Evolutionary conservation across 2,797 vertebrate genomes (phyloP), one percentile per base, ranked within the genome.

Genomic region (Tamandua tetradactyla): DNA sequence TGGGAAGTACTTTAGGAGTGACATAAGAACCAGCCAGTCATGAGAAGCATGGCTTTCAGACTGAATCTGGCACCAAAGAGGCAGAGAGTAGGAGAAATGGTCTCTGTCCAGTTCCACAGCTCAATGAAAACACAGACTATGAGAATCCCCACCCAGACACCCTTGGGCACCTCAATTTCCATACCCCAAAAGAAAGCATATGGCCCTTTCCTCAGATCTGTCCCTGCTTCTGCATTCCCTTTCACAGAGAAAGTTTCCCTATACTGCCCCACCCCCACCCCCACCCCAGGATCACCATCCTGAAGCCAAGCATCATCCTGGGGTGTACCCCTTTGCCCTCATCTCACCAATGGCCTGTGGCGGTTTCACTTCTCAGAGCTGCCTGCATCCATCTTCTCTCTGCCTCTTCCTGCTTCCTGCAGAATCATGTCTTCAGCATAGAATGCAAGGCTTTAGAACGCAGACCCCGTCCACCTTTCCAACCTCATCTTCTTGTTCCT

Each of bases 231-330:
- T n/a, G n/a, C n/a, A n/a, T n/a, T n/a, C n/a, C n/a, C n/a, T n/a
- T n/a, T n/a, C n/a, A n/a, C n/a, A n/a, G n/a, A n/a, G n/a, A n/a
- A n/a, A n/a, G n/a, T n/a, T n/a, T n/a, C n/a, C n/a, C n/a, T 9
- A 2, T 35, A 7, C 0, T 2, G 0, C 59, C 0, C 1, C 18
- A 52, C 14, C 3, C 14, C 32, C 17, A 71, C 32, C 3, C 4
- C 12, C 9, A n/a, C 23, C 74, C 15, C 4, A 3, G 13, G 42
- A 47, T 79, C 35, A 68, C 22, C 62, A 64, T 18, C 25, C 37
- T 64, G 61, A 76, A n/a, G n/a, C 32, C 55, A 22, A 27, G 14
- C 7, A 7, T 64, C 68, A 35, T 37, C 57, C 20, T 42, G 11
- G 5, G 61, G 18, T 32, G n/a, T n/a, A 25, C 27, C 22, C 20